phyloP scores from a whole-genome alignment of 1,140 invertebrate species.

The Rhysida immarginata region DNA sequence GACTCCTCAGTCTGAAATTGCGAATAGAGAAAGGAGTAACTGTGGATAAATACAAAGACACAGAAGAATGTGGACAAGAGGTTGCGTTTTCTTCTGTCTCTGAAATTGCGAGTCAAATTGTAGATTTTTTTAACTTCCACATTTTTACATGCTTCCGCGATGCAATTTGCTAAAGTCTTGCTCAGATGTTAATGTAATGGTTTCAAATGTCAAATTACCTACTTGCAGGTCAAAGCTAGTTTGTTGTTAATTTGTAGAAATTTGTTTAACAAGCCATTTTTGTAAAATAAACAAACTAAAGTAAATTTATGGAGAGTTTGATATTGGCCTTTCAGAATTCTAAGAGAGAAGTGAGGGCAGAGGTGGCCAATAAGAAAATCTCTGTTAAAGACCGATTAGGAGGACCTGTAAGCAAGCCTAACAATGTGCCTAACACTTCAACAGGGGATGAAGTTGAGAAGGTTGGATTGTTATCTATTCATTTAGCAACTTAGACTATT shows the following conservation, averaged over 20 bases:
- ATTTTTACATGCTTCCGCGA: background rate
- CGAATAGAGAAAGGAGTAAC: too few species aligned
- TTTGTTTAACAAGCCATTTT: background rate
- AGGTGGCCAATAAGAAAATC: conserved; percentile 15
- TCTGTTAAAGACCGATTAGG: conserved; percentile 36
- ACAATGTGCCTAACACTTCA: conserved; percentile 1
- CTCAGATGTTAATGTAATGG: background rate
- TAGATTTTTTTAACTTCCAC: too few species aligned
- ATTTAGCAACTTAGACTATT: too few species aligned
- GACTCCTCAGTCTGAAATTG: too few species aligned
- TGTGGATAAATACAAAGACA: too few species aligned
- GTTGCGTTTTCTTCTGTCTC: too few species aligned
- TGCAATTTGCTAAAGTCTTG: background rate
- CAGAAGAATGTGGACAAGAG: too few species aligned
- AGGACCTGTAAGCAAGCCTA: conserved; percentile 20
- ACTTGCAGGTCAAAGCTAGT: background rate
- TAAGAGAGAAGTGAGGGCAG: background rate
- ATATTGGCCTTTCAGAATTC: conserved; percentile 1
- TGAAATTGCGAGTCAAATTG: too few species aligned
- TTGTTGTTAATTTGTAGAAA: background rate
- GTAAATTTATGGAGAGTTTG: background rate
- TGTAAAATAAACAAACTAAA: background rate
- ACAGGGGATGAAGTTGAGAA: background rate
- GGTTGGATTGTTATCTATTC: background rate
- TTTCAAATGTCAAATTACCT: background rate